Evolutionary conservation across 1,140 invertebrate species (phyloP), one percentile per base, ranked within the genome.

Genomic region (Carcinoscorpius rotundicauda): DNA sequence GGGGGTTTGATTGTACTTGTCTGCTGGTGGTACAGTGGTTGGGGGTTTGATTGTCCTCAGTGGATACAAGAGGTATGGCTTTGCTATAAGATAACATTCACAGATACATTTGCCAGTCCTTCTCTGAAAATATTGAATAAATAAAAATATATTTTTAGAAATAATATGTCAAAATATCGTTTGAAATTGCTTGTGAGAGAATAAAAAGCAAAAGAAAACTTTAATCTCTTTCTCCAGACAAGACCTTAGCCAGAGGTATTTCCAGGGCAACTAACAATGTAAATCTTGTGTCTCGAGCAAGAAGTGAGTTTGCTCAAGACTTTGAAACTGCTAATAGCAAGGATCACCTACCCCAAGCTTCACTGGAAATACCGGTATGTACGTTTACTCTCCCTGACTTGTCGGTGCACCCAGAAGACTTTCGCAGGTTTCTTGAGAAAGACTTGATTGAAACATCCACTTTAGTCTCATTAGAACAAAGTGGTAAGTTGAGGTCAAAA

Each of bases 401-500:
- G 62, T 84, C 85, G 4, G 80, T 85, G 52, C 88, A 89, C 75
- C 83, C 85, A 72, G 80, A 82, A 52, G 83, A 85, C 64, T 88
- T 88, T 76, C 82, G 86, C 67, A 83, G 83, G 73, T 94, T 92
- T 78, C 77, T 95, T 68, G 89, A 93, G 73, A 89, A 87, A 75
- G 91, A 94, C 76, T 78, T 94, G 9, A 88, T 94, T 66, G 91
- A 93, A 75, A 85, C 85, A 50, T 87, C 89, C 29, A 91, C 89
- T 58, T 76, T 92, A 58, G 82, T 84, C n/a, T 88, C 89, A 0
- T 75, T 94, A 59, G 89, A 93, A 74, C 82, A 85, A 65, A 84
- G 87, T 58, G 84, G 85, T 72, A 61, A 59, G 71, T 29, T 29
- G 29, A 29, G 29, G 29, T 29, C 29, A 29, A 29, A 29, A 29